Percentiles rank a stretch among this genome's conserved stretches.
Evolutionary conservation across 2,888 invertebrate species (phyloP).

Genomic region (Phortica magna): DNA sequence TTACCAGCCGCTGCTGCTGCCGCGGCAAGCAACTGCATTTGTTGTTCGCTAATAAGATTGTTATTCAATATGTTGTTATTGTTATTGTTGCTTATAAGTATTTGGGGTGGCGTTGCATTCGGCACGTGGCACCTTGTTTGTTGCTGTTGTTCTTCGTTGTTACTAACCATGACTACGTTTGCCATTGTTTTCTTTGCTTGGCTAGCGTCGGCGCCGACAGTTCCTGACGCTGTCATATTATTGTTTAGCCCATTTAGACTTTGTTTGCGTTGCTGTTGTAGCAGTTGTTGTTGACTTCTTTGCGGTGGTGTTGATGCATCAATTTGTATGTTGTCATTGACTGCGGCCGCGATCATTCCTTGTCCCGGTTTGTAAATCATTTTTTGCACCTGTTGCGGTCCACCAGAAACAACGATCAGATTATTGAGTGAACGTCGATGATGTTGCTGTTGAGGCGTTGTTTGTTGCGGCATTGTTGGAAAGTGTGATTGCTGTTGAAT

Average conservation of each 20-base stretch:
- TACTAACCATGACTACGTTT: constrained; percentile 75
- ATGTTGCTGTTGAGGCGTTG: constrained; percentile 52
- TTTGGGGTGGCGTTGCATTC: constrained; percentile 56
- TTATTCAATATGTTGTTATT: constrained; percentile 67
- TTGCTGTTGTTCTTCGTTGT: constrained; percentile 50
- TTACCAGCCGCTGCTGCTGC: constrained; percentile 61
- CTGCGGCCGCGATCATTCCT: constrained; percentile 56
- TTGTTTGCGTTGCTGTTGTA: constrained; percentile 54
- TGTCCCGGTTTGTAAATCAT: constrained; percentile 74
- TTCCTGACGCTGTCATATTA: constrained; percentile 36
- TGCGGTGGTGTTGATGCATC: constrained; percentile 38
- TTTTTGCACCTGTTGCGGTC: constrained; percentile 74
- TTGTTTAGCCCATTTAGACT: constrained; percentile 58
- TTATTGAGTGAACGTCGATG: constrained; percentile 77
- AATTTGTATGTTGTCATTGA: constrained; percentile 53
- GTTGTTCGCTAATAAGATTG: constrained; percentile 67
- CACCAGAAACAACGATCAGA: constrained; percentile 73
- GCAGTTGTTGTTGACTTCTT: constrained; percentile 50
- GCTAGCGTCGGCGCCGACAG: constrained; percentile 2
- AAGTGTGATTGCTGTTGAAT: constrained; percentile 69
- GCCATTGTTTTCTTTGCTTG: constrained; percentile 73
- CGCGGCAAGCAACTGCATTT: constrained; percentile 70
- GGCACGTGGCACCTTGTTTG: constrained; percentile 20
- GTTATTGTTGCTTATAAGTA: constrained; percentile 63
- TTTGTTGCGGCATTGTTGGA: constrained; percentile 64